Base-by-base conservation (phyloP, 2,888 invertebrate species). In the Trachelus troglodyta region DNA sequence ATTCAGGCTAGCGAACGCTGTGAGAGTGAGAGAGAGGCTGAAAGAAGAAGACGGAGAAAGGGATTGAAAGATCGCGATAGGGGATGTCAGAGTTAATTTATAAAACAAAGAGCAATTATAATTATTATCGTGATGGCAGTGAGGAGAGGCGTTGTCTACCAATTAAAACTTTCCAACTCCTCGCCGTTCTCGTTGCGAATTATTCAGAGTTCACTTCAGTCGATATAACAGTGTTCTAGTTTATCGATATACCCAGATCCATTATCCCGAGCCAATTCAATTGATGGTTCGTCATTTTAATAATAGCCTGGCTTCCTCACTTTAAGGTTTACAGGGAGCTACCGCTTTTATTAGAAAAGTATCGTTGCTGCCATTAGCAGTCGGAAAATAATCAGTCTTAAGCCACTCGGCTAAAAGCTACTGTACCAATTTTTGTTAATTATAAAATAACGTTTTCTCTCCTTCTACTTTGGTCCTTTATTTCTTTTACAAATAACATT, bases 51-150 rank as follows among this genome's bases (percentile, higher is more conserved):
- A 69, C 0, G n/a, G 30, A 69, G 30, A 69, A 33, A 69, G 6
- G 69, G 12, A 69, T 34, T 9, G 69, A 75, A 75, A 75, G 56
- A 56, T 56, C 40, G 15, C 40, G 40, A 23, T 56, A 23, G 56
- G 56, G 56, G 56, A 56, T 56, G 56, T 15, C 74, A 31, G 74
- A 83, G 85, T 87, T 87, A 87, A 87, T 87, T 86, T 87, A 85
- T 86, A 85, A 87, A 87, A 87, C 87, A 87, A 87, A 85, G 85
- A 86, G 83, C 84, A 83, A 86, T 85, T 86, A 85, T 87, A 84
- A 85, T 87, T 86, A 85, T 84, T 82, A 86, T 87, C 81, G 79
- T 76, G 75, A 79, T 37, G 73, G 69, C 33, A 75, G 76, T 79
- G 80, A 77, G 69, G 79, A 71, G 69, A 71, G 80, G 81, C 80